Conservation (phyloP, 2,113 vertebrate genomes). For the Strigops habroptila region DNA sequence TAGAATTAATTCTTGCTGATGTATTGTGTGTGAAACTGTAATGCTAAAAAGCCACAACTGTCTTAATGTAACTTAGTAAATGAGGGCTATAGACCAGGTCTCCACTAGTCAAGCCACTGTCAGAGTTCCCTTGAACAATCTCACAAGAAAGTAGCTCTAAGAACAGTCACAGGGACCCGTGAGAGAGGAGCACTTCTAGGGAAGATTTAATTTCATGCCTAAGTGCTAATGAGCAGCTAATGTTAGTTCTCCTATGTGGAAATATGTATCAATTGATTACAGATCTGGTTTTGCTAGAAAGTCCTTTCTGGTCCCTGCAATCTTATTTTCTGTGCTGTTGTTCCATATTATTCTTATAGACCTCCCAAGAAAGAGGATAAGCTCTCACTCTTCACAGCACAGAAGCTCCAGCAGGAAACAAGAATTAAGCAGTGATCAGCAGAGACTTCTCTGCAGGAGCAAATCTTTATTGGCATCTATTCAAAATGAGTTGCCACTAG, state of each 20-base stretch:
- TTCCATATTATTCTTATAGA: neutral
- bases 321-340: neutral
- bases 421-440: conserved; percentile 16
- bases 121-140: neutral
- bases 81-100: neutral
- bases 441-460: conserved; percentile 1
- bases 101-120: neutral
- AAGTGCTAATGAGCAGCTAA: neutral
- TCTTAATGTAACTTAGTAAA: neutral
- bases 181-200: neutral
- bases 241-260: neutral
- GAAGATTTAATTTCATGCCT: neutral
- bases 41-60: neutral
- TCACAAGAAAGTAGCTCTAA: neutral
- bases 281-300: neutral
- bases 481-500: conserved; percentile 10
- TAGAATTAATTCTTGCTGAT: neutral
- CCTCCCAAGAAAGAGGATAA: neutral
- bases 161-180: neutral
- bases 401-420: conserved; percentile 12
- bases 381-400: neutral
- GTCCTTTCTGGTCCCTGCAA: neutral
- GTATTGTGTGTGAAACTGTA: neutral
- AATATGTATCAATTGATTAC: neutral
- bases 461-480: conserved; percentile 26